Conservation (phyloP, 1,140 invertebrate species). For the Lethrus apterus region DNA sequence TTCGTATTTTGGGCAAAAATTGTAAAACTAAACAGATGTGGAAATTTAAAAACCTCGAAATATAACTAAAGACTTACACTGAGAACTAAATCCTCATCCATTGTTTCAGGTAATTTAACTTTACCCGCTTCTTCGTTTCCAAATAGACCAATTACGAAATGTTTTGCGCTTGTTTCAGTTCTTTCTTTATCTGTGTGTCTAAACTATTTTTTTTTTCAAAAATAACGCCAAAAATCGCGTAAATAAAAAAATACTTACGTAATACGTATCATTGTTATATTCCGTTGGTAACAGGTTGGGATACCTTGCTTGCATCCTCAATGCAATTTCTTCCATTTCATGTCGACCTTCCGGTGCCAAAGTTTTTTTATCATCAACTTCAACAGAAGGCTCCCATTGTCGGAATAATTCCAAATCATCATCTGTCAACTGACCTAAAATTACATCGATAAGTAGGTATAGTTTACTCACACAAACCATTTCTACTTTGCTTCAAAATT, state of each 20-base stretch:
- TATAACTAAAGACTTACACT: too few species aligned
- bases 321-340: conserved; percentile 57
- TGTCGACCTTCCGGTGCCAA: conserved; percentile 57
- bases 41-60: conserved; percentile 12
- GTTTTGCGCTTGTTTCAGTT: conserved; percentile 61
- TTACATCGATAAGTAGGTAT: too few species aligned
- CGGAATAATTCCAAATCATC: too few species aligned
- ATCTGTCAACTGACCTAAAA: too few species aligned
- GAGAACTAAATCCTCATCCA: conserved; percentile 58
- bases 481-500: too few species aligned
- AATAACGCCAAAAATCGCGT: too few species aligned
- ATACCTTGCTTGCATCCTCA: conserved; percentile 59
- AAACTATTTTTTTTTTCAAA: too few species aligned
- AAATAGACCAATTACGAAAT: conserved; percentile 67
- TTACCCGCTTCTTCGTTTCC: conserved; percentile 50
- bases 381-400: too few species aligned
- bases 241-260: too few species aligned
- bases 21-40: conserved; percentile 73
- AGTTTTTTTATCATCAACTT: too few species aligned
- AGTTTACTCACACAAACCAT: too few species aligned
- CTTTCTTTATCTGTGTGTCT: conserved; percentile 67
- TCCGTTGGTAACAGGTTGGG: conserved; percentile 49
- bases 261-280: conserved; percentile 51
- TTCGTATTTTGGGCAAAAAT: conserved; percentile 67
- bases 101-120: conserved; percentile 54